phyloP scores from a whole-genome alignment of 1,140 invertebrate species.

The Euwallacea fornicatus region DNA sequence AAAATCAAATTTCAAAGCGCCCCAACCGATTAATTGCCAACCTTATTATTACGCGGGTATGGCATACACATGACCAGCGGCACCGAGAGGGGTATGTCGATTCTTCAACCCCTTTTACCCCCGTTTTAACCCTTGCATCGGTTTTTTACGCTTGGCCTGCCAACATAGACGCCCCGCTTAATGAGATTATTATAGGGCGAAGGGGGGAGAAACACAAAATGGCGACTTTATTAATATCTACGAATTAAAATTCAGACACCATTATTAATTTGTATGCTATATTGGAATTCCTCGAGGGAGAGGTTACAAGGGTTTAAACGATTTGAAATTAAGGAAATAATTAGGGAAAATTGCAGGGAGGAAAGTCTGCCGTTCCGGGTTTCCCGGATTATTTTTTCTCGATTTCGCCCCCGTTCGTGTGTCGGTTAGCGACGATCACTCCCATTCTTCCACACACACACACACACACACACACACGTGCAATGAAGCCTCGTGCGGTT shows the following conservation, averaged over 20 bases:
- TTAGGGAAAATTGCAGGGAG: background rate
- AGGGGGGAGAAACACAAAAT: constrained; percentile 40
- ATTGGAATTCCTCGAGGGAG: constrained; percentile 31
- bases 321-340: constrained; percentile 8
- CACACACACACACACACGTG: too few species aligned
- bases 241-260: constrained; percentile 45
- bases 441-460: too few species aligned
- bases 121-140: constrained; percentile 42
- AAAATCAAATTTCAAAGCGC: constrained; percentile 44
- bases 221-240: constrained; percentile 45
- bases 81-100: constrained; percentile 1
- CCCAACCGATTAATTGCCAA: constrained; percentile 39
- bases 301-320: constrained; percentile 8
- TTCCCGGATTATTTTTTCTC: too few species aligned
- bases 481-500: too few species aligned
- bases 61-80: constrained; percentile 18
- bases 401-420: too few species aligned
- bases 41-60: constrained; percentile 40
- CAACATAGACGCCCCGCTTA: constrained; percentile 45
- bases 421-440: too few species aligned
- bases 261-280: constrained; percentile 40
- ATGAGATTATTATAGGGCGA: constrained; percentile 48
- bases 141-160: constrained; percentile 45
- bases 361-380: too few species aligned
- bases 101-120: constrained; percentile 40